Conservation (phyloP, 2,888 invertebrate species). For the Diplolepis rosae region DNA sequence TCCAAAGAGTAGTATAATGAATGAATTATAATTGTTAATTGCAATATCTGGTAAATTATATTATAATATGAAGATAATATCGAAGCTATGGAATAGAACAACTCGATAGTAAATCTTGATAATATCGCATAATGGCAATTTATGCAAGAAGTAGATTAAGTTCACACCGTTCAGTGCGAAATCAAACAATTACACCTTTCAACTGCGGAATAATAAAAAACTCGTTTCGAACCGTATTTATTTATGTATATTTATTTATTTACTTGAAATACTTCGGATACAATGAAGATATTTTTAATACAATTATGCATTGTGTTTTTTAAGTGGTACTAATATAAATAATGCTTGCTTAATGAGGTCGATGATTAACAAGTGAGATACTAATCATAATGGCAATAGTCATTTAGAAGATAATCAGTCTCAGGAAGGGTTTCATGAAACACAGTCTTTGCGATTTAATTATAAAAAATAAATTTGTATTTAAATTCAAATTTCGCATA, state of each 20-base stretch:
- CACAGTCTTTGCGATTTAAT: not conserved
- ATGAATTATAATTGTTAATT: constrained; percentile 1
- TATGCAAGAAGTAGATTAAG: not conserved
- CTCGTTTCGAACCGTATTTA: not conserved
- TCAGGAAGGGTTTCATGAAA: constrained; percentile 5
- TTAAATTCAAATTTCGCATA: no score
- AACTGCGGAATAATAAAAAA: not conserved
- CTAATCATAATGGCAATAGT: constrained; percentile 8
- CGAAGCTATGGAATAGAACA: not conserved
- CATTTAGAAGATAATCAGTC: constrained; percentile 11
- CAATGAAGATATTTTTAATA: constrained; percentile 13
- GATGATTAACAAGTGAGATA: constrained; percentile 16
- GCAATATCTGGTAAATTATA: constrained; percentile 7
- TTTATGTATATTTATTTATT: not conserved
- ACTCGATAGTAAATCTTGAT: not conserved
- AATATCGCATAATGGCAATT: not conserved
- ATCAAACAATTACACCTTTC: constrained; percentile 9
- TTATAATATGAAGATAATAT: not conserved
- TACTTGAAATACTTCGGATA: not conserved
- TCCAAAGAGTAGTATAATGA: not conserved
- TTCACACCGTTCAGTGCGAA: constrained; percentile 25
- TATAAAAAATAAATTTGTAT: no score
- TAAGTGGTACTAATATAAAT: constrained; percentile 11
- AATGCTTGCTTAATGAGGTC: constrained; percentile 22
- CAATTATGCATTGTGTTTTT: constrained; percentile 8